A percentile compares a stretch with the other conserved stretches of the same genome.
Conservation (phyloP, 2,797 vertebrate species). For the Peromyscus attwateri region DNA sequence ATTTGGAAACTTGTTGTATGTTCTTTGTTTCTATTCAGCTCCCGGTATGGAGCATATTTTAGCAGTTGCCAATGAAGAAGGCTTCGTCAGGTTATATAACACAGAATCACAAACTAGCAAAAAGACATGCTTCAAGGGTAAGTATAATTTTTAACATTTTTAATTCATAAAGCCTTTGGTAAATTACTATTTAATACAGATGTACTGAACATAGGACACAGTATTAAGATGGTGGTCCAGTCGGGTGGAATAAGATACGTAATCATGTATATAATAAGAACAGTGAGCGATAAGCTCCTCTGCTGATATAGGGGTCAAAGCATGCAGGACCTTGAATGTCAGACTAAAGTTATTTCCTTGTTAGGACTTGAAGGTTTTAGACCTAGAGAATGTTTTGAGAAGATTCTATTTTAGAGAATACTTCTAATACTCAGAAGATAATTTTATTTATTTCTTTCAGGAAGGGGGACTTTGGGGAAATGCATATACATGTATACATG, state of each 20-base stretch:
- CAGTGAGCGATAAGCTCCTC: not conserved
- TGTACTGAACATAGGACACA: not conserved
- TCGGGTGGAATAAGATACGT: not conserved
- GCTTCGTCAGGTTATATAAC: slow-evolving; percentile 94
- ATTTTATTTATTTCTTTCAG: not conserved
- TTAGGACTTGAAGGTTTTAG: slow-evolving; percentile 42
- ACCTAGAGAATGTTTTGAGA: slow-evolving; percentile 48
- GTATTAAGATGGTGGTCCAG: not conserved
- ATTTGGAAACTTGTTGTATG: not conserved
- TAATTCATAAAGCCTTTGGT: slow-evolving; percentile 20
- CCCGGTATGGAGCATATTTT: slow-evolving; percentile 88
- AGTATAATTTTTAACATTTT: slow-evolving; percentile 55
- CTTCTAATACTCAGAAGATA: not conserved
- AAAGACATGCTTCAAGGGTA: slow-evolving; percentile 93
- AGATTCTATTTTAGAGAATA: slow-evolving; percentile 43
- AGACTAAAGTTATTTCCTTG: not conserved
- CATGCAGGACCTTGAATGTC: not conserved
- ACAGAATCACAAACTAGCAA: slow-evolving; percentile 89
- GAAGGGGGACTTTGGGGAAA: not conserved
- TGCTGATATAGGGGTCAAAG: not conserved
- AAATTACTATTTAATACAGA: slow-evolving; percentile 30
- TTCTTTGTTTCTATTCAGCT: slow-evolving; percentile 86
- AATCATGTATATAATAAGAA: not conserved
- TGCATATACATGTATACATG: not conserved
- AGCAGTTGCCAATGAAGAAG: slow-evolving; percentile 97